Evolutionary conservation across 1,140 invertebrate species (phyloP).

Genomic region (Trinorchestia longiramus): DNA sequence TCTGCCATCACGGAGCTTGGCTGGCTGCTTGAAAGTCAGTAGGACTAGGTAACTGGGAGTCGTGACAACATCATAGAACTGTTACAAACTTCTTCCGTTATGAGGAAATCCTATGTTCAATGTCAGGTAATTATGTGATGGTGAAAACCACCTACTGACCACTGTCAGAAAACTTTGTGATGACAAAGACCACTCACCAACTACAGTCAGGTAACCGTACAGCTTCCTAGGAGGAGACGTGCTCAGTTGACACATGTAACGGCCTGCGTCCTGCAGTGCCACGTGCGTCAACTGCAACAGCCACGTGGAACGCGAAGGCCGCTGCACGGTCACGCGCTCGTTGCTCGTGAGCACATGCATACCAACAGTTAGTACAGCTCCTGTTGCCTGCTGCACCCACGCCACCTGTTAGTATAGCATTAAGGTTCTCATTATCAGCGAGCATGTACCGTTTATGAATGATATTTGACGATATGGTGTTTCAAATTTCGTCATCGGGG

Average conservation of each 20-base stretch:
- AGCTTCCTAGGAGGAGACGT: conserved; percentile 34
- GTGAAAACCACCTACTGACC: background rate
- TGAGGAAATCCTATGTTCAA: too few species aligned
- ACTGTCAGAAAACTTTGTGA: background rate
- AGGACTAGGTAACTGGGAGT: too few species aligned
- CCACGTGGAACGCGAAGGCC: conserved; percentile 46
- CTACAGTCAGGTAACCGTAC: conserved; percentile 9
- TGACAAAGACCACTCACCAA: conserved; percentile 32
- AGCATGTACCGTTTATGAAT: background rate
- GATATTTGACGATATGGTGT: too few species aligned
- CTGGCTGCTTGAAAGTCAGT: too few species aligned
- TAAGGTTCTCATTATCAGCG: background rate
- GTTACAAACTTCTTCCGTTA: too few species aligned
- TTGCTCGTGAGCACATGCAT: conserved; percentile 53
- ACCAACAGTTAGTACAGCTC: conserved; percentile 53
- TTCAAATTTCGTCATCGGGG: too few species aligned
- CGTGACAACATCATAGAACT: too few species aligned
- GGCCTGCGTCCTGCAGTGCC: conserved; percentile 36
- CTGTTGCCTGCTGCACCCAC: conserved; percentile 40
- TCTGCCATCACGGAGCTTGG: too few species aligned
- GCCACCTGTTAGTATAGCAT: background rate
- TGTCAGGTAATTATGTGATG: background rate
- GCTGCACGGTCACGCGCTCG: conserved; percentile 9
- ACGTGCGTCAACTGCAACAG: conserved; percentile 35
- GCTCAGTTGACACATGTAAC: conserved; percentile 53